Conservation (phyloP, 2,113 vertebrate genomes). For the Grantiella picta region DNA sequence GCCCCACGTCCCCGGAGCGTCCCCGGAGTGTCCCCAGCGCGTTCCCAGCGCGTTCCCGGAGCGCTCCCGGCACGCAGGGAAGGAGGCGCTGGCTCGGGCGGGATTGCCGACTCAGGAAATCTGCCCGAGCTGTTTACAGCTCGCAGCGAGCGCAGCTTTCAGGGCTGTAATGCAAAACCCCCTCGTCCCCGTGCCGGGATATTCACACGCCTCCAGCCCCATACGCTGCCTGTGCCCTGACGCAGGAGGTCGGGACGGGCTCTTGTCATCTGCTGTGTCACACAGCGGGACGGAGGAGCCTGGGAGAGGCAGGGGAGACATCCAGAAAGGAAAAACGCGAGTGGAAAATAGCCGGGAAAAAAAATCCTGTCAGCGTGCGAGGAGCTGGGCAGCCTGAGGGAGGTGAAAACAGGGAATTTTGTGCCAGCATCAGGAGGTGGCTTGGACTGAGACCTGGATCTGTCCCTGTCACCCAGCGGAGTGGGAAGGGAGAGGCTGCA, state of each 20-base stretch:
- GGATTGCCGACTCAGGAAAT: conserved; percentile 34
- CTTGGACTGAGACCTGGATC: neutral
- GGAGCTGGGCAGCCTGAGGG: neutral
- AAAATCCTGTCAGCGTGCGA: fast-evolving
- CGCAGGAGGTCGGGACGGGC: neutral
- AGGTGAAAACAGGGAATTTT: neutral
- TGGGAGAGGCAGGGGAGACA: neutral
- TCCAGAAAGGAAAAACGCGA: neutral
- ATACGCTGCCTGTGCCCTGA: conserved; percentile 28
- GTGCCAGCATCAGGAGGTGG: neutral
- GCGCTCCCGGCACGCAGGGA: neutral
- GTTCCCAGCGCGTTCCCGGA: neutral
- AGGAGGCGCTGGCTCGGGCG: neutral
- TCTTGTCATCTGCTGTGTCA: neutral
- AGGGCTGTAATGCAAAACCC: conserved; percentile 11
- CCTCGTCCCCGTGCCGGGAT: conserved; percentile 2
- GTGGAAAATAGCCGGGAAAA: fast-evolving
- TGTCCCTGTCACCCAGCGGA: fast-evolving
- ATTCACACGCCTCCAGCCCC: conserved; percentile 40
- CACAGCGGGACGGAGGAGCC: neutral
- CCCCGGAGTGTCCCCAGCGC: neutral
- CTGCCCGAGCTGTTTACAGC: conserved; percentile 47
- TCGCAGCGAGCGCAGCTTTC: neutral
- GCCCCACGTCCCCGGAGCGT: no score
- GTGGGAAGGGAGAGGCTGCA: neutral